phyloP scores from a whole-genome alignment of 2,888 invertebrate species.

The Drosophila koepferae region DNA sequence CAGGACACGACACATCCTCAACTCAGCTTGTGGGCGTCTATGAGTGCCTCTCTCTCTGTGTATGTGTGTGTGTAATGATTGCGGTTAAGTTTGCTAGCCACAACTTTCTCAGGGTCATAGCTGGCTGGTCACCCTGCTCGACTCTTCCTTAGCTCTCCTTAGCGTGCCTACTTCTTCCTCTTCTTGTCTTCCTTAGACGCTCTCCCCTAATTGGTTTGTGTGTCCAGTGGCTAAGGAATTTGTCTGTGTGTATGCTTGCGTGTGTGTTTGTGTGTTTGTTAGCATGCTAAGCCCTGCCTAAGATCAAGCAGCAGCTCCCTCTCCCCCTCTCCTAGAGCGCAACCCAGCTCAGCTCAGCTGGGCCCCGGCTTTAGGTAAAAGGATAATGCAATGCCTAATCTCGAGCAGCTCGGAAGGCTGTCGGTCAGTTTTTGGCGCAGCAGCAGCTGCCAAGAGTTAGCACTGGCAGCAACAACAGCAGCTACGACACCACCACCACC shows the following conservation, averaged over 20 bases:
- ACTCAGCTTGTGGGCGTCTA: slow-evolving; percentile 57
- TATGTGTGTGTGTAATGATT: slow-evolving; percentile 68
- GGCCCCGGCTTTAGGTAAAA: slow-evolving; percentile 50
- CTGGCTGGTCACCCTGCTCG: slow-evolving; percentile 49
- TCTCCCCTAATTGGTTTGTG: slow-evolving; percentile 29
- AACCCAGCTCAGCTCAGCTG: neutral
- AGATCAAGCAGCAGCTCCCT: slow-evolving; percentile 21
- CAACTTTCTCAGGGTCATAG: slow-evolving; percentile 75
- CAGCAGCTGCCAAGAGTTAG: slow-evolving; percentile 55
- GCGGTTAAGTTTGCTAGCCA: slow-evolving; percentile 55
- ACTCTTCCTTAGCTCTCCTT: neutral
- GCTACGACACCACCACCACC: slow-evolving; percentile 24
- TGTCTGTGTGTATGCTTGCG: neutral
- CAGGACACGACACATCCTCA: slow-evolving; percentile 37
- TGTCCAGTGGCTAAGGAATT: slow-evolving; percentile 16
- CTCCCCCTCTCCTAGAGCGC: neutral
- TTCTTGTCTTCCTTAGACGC: slow-evolving; percentile 4
- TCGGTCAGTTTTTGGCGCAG: slow-evolving; percentile 57
- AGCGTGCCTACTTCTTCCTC: neutral
- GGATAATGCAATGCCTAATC: slow-evolving; percentile 67
- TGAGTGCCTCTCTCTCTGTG: slow-evolving; percentile 33
- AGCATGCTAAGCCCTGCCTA: slow-evolving; percentile 19
- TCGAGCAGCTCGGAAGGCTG: slow-evolving; percentile 20
- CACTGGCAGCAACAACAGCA: slow-evolving; percentile 19
- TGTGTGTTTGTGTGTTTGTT: neutral